Evolutionary conservation across 2,113 vertebrate species (phyloP).

Genomic region (Collichthys lucidus): DNA sequence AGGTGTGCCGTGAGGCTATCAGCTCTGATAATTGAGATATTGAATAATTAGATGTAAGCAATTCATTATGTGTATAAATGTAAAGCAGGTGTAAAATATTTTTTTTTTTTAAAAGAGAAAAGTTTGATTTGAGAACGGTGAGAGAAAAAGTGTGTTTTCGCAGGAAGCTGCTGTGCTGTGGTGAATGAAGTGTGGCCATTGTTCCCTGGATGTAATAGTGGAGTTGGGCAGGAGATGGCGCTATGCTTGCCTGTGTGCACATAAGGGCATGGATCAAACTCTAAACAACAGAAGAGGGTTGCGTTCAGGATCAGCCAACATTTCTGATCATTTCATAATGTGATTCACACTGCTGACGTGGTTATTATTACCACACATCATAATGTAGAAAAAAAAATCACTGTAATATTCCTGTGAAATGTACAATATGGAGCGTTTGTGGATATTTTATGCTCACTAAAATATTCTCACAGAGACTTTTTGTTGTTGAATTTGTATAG

Average conservation of each 20-base stretch:
- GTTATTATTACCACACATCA: background rate
- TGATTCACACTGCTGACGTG: conserved; percentile 30
- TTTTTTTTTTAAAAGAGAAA: background rate
- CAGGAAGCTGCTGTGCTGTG: background rate
- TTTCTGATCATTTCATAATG: conserved; percentile 41
- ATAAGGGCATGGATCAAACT: conserved; percentile 45
- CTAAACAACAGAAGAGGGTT: conserved; percentile 29
- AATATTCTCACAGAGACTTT: background rate
- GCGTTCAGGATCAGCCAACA: conserved; percentile 52
- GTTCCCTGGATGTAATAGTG: conserved; percentile 49
- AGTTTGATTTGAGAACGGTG: conserved; percentile 29
- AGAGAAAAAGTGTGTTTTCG: conserved; percentile 30
- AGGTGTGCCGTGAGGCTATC: conserved; percentile 65
- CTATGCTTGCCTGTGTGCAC: conserved; percentile 61
- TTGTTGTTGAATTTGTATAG: conserved; percentile 17
- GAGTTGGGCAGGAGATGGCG: conserved; percentile 80
- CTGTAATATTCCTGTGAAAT: background rate
- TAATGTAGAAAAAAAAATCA: background rate
- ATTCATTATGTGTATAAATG: conserved; percentile 67
- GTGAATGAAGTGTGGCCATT: conserved; percentile 9
- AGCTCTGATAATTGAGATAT: conserved; percentile 77
- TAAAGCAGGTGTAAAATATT: conserved; percentile 52
- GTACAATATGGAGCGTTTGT: conserved; percentile 1
- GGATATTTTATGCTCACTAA: background rate
- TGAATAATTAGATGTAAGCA: conserved; percentile 78